Percentiles rank a stretch among this genome's conserved stretches.
Conservation (phyloP, 2,797 vertebrate genomes). For the Holocentrus rufus region DNA sequence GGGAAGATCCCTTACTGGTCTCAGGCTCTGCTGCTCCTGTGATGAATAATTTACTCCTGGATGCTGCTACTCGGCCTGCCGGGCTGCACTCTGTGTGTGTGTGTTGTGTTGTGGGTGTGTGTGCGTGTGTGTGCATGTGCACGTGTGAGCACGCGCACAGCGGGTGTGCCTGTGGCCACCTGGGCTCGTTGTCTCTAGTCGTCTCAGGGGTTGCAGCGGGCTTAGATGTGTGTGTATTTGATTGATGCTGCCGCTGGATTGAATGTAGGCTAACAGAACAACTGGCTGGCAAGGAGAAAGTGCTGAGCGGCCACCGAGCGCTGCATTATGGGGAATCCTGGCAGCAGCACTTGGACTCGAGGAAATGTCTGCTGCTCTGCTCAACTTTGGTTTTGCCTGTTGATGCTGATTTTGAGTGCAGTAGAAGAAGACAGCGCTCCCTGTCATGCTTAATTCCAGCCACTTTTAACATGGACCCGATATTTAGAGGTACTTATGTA, state of each 20-base stretch:
- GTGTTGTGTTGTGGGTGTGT: constrained; percentile 11
- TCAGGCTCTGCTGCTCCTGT: constrained; percentile 46
- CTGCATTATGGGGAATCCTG: constrained; percentile 38
- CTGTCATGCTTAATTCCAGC: too few relatives aligned
- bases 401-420: constrained; percentile 8
- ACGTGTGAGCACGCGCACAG: background rate
- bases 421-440: too few relatives aligned
- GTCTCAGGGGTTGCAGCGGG: constrained; percentile 34
- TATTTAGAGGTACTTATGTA: too few relatives aligned
- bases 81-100: constrained; percentile 13
- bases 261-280: constrained; percentile 61
- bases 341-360: constrained; percentile 23
- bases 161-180: constrained; percentile 29
- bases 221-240: constrained; percentile 42
- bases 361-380: constrained; percentile 24
- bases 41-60: constrained; percentile 70
- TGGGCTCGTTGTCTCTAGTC: constrained; percentile 13
- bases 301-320: constrained; percentile 17
- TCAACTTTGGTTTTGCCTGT: background rate
- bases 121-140: background rate
- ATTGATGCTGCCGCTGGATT: constrained; percentile 51
- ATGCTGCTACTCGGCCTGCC: constrained; percentile 43
- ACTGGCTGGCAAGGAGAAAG: constrained; percentile 33
- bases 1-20: constrained; percentile 50
- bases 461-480: too few relatives aligned